Percentiles rank a stretch among this genome's conserved stretches.
Evolutionary conservation across 2,888 invertebrate genomes (phyloP).

Genomic region (Leucozona laternaria): DNA sequence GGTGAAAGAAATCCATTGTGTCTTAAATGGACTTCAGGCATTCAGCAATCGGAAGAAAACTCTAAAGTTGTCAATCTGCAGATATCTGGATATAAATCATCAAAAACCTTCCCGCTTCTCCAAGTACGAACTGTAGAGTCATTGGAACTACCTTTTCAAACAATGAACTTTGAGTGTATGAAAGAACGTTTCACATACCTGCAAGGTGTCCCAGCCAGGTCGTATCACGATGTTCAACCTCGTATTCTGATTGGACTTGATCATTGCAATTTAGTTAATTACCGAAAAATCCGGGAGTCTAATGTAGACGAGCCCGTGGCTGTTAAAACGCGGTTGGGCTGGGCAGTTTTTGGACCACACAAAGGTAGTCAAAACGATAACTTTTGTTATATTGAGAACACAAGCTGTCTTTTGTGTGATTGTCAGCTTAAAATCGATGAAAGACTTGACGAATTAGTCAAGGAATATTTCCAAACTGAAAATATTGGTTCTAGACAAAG

Average conservation of each 20-base stretch:
- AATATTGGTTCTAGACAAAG: not conserved
- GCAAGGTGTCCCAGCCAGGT: constrained; percentile 40
- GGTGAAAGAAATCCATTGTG: constrained; percentile 47
- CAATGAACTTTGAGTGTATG: constrained; percentile 28
- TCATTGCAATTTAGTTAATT: not conserved
- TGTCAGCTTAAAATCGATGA: constrained; percentile 1
- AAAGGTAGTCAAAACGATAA: not conserved
- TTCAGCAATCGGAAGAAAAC: constrained; percentile 52
- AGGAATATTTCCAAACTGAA: constrained; percentile 14
- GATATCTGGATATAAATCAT: constrained; percentile 41
- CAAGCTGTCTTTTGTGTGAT: constrained; percentile 3
- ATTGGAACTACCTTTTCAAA: constrained; percentile 56
- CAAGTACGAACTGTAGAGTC: constrained; percentile 27
- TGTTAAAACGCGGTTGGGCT: not conserved
- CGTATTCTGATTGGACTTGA: constrained; percentile 49
- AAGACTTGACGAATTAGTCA: constrained; percentile 10
- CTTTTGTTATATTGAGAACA: not conserved
- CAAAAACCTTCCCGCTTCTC: constrained; percentile 3
- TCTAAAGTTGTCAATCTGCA: constrained; percentile 37
- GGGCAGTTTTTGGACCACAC: not conserved
- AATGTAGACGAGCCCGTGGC: constrained; percentile 11
- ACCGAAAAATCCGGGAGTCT: not conserved
- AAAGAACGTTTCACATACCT: constrained; percentile 50
- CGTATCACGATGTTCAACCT: constrained; percentile 48
- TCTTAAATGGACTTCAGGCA: constrained; percentile 62